These are phyloP conservation scores for Alouatta palliata DNA, from an alignment of 2,113 vertebrate genomes.

Conservation along the genomic window DNA sequence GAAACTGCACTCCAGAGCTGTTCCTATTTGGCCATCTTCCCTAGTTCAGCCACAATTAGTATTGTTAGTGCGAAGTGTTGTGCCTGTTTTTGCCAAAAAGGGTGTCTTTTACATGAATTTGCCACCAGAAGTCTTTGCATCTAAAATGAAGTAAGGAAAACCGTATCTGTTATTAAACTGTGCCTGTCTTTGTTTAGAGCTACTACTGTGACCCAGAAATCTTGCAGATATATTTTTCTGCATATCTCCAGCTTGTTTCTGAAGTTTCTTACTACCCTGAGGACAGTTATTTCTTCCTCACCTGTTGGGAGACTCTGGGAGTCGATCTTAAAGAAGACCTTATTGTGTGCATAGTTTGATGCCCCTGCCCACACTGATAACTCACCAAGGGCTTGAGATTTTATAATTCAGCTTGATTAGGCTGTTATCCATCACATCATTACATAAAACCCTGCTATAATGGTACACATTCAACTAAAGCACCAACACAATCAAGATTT, in stretches of 20 bases:
- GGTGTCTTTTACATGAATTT: not conserved
- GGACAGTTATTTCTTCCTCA: not conserved
- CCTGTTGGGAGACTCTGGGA: not conserved
- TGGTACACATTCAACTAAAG: not conserved
- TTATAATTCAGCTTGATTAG: not conserved
- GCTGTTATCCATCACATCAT: not conserved
- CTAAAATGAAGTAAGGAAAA: not conserved
- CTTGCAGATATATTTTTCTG: not conserved
- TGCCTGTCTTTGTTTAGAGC: constrained; percentile 2
- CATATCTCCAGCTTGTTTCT: not conserved
- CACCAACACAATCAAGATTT: not conserved
- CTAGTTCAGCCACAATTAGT: not conserved
- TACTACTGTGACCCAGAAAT: not conserved
- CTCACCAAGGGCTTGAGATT: not conserved
- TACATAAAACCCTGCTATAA: not conserved
- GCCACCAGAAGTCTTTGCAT: not conserved
- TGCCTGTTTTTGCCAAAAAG: not conserved
- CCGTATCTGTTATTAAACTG: not conserved
- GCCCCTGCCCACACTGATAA: not conserved
- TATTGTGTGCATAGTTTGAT: not conserved
- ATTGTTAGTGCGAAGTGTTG: not conserved
- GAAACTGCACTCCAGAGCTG: too few species aligned
- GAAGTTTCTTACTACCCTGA: not conserved
- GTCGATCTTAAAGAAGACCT: not conserved
- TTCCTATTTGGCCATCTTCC: too few species aligned